These are phyloP conservation scores for Ibycter americanus DNA, from an alignment of 2,797 vertebrate genomes.

Conservation along the genomic window DNA sequence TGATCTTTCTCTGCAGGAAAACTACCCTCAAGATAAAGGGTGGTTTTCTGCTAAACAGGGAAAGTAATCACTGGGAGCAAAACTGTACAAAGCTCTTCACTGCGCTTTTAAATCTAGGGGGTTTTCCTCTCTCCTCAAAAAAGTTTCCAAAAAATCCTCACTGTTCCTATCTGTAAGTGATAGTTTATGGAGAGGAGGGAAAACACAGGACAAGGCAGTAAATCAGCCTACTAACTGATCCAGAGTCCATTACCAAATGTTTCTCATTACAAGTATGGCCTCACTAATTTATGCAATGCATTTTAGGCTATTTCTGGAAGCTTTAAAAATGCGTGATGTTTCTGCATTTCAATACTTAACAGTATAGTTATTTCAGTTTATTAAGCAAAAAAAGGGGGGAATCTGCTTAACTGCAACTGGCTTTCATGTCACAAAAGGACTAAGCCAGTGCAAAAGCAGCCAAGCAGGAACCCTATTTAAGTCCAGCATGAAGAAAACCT, in stretches of 20 bases:
- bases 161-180: not conserved
- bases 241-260: constrained; percentile 38
- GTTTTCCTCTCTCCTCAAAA: not conserved
- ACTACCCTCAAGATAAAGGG: not conserved
- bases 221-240: constrained; percentile 33
- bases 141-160: not conserved
- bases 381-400: not conserved
- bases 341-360: constrained; percentile 61
- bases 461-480: constrained; percentile 42
- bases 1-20: not conserved
- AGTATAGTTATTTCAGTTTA: constrained; percentile 57
- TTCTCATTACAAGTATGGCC: constrained; percentile 48
- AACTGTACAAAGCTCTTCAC: not conserved
- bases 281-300: constrained; percentile 48
- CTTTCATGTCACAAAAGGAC: constrained; percentile 38
- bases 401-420: constrained; percentile 14
- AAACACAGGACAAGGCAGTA: constrained; percentile 2
- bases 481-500: constrained; percentile 48
- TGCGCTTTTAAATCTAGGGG: not conserved
- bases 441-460: not conserved
- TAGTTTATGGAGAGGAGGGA: not conserved
- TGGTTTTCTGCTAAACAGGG: not conserved
- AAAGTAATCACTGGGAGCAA: not conserved
- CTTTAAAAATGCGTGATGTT: constrained; percentile 40
- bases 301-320: constrained; percentile 63